These are phyloP conservation scores for Drosophila setosimentum DNA, from an alignment of 2,888 invertebrate species.

Conservation along the genomic window DNA sequence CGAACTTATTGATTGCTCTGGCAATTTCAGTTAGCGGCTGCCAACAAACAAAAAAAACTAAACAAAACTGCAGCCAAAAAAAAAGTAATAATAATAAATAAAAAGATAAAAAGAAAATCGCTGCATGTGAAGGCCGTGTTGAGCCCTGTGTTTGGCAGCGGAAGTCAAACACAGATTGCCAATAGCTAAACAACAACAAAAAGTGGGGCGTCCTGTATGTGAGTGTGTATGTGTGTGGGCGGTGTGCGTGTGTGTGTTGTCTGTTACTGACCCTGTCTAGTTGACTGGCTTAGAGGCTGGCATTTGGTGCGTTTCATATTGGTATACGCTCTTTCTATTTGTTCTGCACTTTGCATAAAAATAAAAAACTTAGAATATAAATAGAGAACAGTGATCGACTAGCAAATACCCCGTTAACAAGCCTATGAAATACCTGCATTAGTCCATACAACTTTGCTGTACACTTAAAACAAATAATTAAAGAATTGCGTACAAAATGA, in stretches of 20 bases:
- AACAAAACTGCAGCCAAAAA: conserved; percentile 10
- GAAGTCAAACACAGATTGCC: conserved; percentile 71
- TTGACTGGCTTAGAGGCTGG: conserved; percentile 37
- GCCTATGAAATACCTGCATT: not conserved
- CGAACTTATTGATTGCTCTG: conserved; percentile 71
- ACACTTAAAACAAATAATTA: not conserved
- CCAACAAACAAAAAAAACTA: conserved; percentile 29
- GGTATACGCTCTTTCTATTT: conserved; percentile 15
- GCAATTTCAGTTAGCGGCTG: conserved; percentile 35
- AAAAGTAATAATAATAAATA: not conserved
- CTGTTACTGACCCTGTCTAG: conserved; percentile 21
- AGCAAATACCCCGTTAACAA: conserved; percentile 4
- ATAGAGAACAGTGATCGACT: not conserved
- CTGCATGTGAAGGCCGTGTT: conserved; percentile 24
- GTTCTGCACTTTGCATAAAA: conserved; percentile 12
- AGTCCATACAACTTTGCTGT: not conserved
- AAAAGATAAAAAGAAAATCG: conserved; percentile 13
- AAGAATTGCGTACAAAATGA: not conserved
- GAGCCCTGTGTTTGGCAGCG: conserved; percentile 51
- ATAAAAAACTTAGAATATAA: not conserved
- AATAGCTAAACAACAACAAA: conserved; percentile 50
- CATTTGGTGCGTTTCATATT: conserved; percentile 31
- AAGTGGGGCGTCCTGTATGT: not conserved
- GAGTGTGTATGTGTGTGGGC: not conserved
- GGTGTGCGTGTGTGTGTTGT: not conserved